Evolutionary conservation across 2,797 vertebrate species (phyloP), one percentile per base, ranked within the genome.

Genomic region (Cryptoblepharus egeriae): DNA sequence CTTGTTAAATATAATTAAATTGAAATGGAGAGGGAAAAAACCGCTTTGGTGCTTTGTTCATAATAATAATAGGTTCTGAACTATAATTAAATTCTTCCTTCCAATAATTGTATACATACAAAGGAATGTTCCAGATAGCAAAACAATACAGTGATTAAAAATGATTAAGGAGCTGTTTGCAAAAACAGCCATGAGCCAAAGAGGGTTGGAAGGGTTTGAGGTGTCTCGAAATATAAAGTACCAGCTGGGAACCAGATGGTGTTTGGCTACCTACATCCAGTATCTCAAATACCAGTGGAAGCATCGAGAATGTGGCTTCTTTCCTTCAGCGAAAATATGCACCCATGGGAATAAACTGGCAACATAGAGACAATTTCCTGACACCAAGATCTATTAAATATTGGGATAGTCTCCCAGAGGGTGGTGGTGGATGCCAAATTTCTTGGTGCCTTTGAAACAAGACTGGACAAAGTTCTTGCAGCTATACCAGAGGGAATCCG

Each of bases 51-150:
- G 83, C 88, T 94, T 94, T 93, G 92, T 92, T 94, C 90, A 70
- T 91, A 89, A 90, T 93, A 89, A 92, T 93, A 92, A 87, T 93
- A 91, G 89, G 90, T 90, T 91, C 91, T 90, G 89, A 93, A 91
- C 91, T 86, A 90, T 94, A 94, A 94, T 93, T 93, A 94, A 94
- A 93, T 90, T 91, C 86, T 94, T 92, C 88, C 87, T 93, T 93
- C 93, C 90, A 93, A 94, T 94, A 93, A 92, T 91, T 92, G 86
- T 93, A 92, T 92, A 93, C 77, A 92, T 93, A 94, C 86, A 93
- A 94, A 92, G 71, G 85, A 94, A 90, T 91, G 89, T 93, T 94
- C 77, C 88, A 92, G 92, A 93, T 93, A 94, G 79, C 86, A 91
- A 92, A 93, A 91, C 90, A 93, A 92, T 93, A 88, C 85, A 85